A percentile compares a stretch with the other conserved stretches of the same genome.
phyloP scores from a whole-genome alignment of 2,888 invertebrate species.

The Plagodis pulveraria region DNA sequence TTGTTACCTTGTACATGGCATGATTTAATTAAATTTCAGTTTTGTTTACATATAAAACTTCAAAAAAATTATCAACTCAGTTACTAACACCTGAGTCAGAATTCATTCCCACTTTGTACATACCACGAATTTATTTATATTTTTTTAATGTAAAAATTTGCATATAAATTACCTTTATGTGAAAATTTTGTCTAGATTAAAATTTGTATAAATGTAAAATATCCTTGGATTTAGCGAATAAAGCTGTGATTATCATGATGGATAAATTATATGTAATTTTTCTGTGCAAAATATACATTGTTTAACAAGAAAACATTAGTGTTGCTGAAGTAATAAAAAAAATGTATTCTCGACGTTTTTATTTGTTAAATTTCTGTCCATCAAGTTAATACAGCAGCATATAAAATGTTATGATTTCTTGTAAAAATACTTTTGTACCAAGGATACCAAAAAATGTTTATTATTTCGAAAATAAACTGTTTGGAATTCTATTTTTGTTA shows the following conservation, averaged over 20 bases:
- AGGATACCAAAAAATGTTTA: conserved; percentile 29
- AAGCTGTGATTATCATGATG: background rate
- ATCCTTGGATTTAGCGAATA: conserved; percentile 25
- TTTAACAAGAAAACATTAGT: too few relatives aligned
- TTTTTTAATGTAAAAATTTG: conserved; percentile 39
- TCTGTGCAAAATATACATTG: too few relatives aligned
- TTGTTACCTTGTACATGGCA: background rate
- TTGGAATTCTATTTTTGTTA: conserved; percentile 15
- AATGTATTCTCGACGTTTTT: too few relatives aligned
- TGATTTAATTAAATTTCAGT: background rate
- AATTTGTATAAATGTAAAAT: conserved; percentile 15
- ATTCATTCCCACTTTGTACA: conserved; percentile 63
- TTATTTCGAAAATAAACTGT: conserved; percentile 36
- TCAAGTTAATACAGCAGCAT: too few relatives aligned
- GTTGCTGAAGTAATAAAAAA: too few relatives aligned
- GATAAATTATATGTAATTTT: too few relatives aligned
- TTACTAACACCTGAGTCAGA: conserved; percentile 23
- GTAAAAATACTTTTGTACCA: conserved; percentile 31
- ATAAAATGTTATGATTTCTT: background rate
- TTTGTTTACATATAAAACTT: background rate
- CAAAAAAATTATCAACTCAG: conserved; percentile 7
- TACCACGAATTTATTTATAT: conserved; percentile 64
- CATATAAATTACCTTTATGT: conserved; percentile 30
- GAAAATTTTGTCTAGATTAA: conserved; percentile 4
- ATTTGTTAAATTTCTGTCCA: too few relatives aligned